Conservation (phyloP, 2,888 invertebrate species). For the Xylota segnis region DNA sequence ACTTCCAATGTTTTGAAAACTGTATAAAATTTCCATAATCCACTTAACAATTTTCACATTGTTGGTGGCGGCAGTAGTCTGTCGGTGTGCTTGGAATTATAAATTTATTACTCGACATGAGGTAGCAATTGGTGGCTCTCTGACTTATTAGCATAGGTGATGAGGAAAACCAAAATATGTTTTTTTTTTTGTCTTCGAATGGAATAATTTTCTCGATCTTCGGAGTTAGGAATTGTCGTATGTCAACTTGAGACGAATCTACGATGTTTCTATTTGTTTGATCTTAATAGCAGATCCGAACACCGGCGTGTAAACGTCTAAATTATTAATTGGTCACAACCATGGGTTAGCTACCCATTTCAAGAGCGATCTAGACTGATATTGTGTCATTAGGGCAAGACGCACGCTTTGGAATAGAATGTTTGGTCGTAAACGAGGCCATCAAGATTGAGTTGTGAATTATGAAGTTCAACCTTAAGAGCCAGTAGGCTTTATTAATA, state of each 20-base stretch:
- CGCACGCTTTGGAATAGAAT: background rate
- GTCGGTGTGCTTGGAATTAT: slow-evolving; percentile 36
- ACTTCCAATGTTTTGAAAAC: slow-evolving; percentile 10
- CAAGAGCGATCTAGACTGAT: slow-evolving; percentile 15
- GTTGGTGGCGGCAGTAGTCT: slow-evolving; percentile 6
- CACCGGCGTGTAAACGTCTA: slow-evolving; percentile 30
- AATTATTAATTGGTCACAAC: slow-evolving; percentile 22
- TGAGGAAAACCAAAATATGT: slow-evolving; percentile 32
- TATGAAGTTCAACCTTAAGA: slow-evolving; percentile 23
- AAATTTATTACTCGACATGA: slow-evolving; percentile 22
- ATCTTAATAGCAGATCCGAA: slow-evolving; percentile 7
- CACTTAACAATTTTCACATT: slow-evolving; percentile 35
- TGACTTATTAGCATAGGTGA: slow-evolving; percentile 37
- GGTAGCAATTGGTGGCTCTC: slow-evolving; percentile 29
- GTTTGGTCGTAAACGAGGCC: background rate
- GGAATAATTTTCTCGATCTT: slow-evolving; percentile 17
- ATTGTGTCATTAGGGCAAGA: background rate
- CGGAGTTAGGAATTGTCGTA: slow-evolving; percentile 8
- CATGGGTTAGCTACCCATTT: background rate
- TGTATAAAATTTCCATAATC: slow-evolving; percentile 55
- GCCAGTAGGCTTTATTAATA: background rate
- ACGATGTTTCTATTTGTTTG: background rate
- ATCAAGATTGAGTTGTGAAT: slow-evolving; percentile 24
- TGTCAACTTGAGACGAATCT: slow-evolving; percentile 7
- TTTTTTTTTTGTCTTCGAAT: slow-evolving; percentile 13